Conservation (phyloP, 2,888 invertebrate genomes). For the Himalopsyche kuldschensis region DNA sequence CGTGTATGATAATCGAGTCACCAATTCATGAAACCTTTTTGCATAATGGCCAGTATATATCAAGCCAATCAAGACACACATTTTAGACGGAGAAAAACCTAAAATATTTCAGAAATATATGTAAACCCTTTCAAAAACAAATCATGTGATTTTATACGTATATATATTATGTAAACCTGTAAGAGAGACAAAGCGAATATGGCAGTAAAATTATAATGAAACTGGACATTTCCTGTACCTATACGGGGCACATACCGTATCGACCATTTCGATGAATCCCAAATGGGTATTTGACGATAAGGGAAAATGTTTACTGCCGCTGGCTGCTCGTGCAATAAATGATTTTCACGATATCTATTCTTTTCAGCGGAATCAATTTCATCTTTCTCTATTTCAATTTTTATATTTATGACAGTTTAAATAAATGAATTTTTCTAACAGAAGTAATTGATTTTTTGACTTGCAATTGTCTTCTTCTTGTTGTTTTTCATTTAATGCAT, state of each 20-base stretch:
- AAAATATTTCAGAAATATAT: no score
- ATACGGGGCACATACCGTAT: not conserved
- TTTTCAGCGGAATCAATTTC: not conserved
- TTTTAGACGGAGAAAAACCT: no score
- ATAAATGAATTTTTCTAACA: no score
- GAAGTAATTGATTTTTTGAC: no score
- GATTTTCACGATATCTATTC: slow-evolving; percentile 4
- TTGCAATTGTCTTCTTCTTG: no score
- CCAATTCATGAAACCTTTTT: no score
- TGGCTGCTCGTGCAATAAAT: not conserved
- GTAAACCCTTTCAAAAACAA: no score
- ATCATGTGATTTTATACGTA: not conserved
- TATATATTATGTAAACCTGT: not conserved
- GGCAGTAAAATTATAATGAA: slow-evolving; percentile 24
- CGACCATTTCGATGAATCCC: slow-evolving; percentile 18
- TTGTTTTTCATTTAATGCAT: no score
- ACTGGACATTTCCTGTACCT: not conserved
- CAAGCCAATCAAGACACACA: no score
- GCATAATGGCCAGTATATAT: no score
- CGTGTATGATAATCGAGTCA: no score
- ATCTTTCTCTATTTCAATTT: not conserved
- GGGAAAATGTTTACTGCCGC: not conserved
- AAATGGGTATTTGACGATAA: slow-evolving; percentile 17
- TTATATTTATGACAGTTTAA: no score
- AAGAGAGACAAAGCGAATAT: not conserved